Evolutionary conservation across 2,113 vertebrate species (phyloP), one percentile per base, ranked within the genome.

Genomic region (Bos indicus): DNA sequence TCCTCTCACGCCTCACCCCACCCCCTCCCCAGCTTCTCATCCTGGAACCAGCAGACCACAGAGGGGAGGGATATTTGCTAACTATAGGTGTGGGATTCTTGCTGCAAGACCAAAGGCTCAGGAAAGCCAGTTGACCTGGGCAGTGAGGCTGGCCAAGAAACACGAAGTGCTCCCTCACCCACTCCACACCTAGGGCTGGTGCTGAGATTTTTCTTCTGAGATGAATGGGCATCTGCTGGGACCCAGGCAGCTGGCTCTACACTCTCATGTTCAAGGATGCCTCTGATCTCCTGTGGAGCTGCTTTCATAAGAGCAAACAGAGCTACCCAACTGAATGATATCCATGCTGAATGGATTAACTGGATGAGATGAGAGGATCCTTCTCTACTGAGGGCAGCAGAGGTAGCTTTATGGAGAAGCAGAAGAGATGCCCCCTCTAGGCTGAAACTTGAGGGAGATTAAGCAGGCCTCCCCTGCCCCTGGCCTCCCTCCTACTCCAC

Each of bases 1-100:
- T 98, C 74, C 56, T 93, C 96, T 97, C 59, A 52, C 64, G 78
- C 92, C 89, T 97, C 56, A 57, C 91, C 33, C 87, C 60, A 67
- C 64, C 90, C 88, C 51, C 96, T 84, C 56, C 54, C 64, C 60
- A 91, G 77, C 85, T 54, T 94, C 90, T 89, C 74, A 28, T 62
- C 40, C 81, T 60, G 11, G 59, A 95, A 64, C 30, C 43, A 30
- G 52, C 48, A 85, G 85, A 71, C 87, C 87, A 46, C 4, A 5
- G 60, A 54, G 86, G 30, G 19, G 48, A 36, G 16, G 87, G 28
- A 10, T 86, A 40, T 82, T 51, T 93, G 88, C 86, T 64, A 33
- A 92, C 36, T 59, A 26, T 91, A 91, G 94, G 82, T 96, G 60
- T 83, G 46, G 4, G 15, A 30, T 54, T 83, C 62, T 80, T 54